phyloP scores from a whole-genome alignment of 2,888 invertebrate species.

The Stenodera caucasica region DNA sequence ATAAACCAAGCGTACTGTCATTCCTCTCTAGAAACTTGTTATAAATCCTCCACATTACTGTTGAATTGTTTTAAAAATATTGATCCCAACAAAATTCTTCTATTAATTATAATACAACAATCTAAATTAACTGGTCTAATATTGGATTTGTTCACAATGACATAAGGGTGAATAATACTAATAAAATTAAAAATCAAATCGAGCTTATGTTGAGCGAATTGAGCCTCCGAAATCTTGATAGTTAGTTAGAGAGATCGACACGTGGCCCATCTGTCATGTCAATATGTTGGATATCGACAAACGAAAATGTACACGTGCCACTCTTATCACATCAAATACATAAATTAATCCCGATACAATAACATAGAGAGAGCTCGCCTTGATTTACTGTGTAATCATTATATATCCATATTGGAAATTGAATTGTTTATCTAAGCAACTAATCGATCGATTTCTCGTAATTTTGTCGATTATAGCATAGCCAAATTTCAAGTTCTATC shows the following conservation, averaged over 20 bases:
- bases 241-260: conserved; percentile 34
- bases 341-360: conserved; percentile 32
- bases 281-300: conserved; percentile 48
- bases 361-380: too few species aligned
- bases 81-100: neutral
- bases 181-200: neutral
- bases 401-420: too few species aligned
- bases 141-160: neutral
- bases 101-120: neutral
- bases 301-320: conserved; percentile 42
- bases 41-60: conserved; percentile 27
- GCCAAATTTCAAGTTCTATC: conserved; percentile 13
- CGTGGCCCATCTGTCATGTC: conserved; percentile 48
- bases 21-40: conserved; percentile 42
- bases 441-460: neutral
- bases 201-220: neutral
- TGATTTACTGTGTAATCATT: too few species aligned
- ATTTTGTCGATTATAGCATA: conserved; percentile 6
- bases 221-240: neutral
- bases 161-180: neutral
- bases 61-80: neutral
- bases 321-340: conserved; percentile 42
- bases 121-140: too few species aligned
- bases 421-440: too few species aligned
- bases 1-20: conserved; percentile 50